Base-by-base conservation (phyloP, 2,888 invertebrate species). In the Panzeria rudis region DNA sequence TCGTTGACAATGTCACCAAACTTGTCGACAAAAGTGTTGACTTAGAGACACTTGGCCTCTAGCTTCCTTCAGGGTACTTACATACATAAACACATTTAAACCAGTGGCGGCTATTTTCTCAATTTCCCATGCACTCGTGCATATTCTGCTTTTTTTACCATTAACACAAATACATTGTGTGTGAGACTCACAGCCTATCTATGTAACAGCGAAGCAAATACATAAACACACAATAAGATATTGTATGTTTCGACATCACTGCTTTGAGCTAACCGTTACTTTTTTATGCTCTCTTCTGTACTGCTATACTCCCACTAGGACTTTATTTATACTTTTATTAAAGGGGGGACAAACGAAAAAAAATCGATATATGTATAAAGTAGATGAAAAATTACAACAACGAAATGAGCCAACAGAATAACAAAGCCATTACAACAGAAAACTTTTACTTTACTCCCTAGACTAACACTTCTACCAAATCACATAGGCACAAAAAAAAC, bases 391-490 rank as follows among this genome's bases (percentile, higher is more conserved):
- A 78, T 69, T 69, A 69, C 50, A 69, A 61, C 15, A 78, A 44
- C 7, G 64, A 56, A 50, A 50, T 17, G 1, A 23, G 13, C 52
- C 32, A 80, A 38, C n/a, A 78, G 52, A 76, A 72, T 29, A 79
- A 72, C 62, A 66, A 54, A 76, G 54, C 56, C 54, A 47, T 72
- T 44, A 61, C 44, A 77, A 81, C 54, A 68, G 54, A 68, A 82
- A 84, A 69, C 77, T 85, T 85, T 85, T 85, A 85, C 77, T 84
- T 62, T 56, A 77, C 66, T 80, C 79, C 79, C 69, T 69, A 59
- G 20, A 68, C 50, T 8, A 56, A 64, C 29, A 62, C 52, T 8
- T 20, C 38, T 41, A 54, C 52, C 29, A n/a, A 44, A 5, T 1
- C 23, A 54, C 52, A 71, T 15, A 29, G 47, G 44, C 66, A 50